Conservation (phyloP, 2,888 invertebrate species). For the Sturmia bella region DNA sequence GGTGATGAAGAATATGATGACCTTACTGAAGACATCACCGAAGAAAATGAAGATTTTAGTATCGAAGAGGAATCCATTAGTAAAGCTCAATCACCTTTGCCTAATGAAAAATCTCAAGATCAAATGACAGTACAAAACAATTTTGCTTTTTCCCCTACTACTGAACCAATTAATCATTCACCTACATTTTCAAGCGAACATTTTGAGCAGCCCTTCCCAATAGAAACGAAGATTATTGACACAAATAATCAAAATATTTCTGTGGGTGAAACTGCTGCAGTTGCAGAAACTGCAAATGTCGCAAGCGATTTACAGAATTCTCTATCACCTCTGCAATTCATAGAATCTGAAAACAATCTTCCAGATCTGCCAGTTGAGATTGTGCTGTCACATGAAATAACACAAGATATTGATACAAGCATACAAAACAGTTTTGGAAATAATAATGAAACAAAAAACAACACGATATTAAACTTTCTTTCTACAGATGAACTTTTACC, state of each 20-base stretch:
- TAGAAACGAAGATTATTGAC: slow-evolving; percentile 5
- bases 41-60: slow-evolving; percentile 64
- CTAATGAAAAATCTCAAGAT: slow-evolving; percentile 48
- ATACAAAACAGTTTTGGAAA: neutral
- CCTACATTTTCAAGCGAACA: slow-evolving; percentile 45
- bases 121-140: slow-evolving; percentile 21
- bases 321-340: slow-evolving; percentile 4
- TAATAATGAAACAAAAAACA: neutral
- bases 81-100: slow-evolving; percentile 30
- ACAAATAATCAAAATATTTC: slow-evolving; percentile 29
- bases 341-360: slow-evolving; percentile 35
- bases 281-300: slow-evolving; percentile 60
- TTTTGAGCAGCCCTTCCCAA: slow-evolving; percentile 24
- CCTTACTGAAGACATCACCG: no score
- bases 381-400: neutral
- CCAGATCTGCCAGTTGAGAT: slow-evolving; percentile 44
- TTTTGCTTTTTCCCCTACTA: slow-evolving; percentile 40
- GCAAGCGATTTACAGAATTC: neutral
- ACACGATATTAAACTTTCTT: neutral
- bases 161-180: slow-evolving; percentile 52
- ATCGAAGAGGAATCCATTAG: slow-evolving; percentile 10
- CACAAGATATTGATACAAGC: slow-evolving; percentile 5
- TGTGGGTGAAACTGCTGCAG: slow-evolving; percentile 18
- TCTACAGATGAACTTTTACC: slow-evolving; percentile 15
- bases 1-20: slow-evolving; percentile 73